phyloP scores from a whole-genome alignment of 2,113 vertebrate species.

The Percopsis transmontana region DNA sequence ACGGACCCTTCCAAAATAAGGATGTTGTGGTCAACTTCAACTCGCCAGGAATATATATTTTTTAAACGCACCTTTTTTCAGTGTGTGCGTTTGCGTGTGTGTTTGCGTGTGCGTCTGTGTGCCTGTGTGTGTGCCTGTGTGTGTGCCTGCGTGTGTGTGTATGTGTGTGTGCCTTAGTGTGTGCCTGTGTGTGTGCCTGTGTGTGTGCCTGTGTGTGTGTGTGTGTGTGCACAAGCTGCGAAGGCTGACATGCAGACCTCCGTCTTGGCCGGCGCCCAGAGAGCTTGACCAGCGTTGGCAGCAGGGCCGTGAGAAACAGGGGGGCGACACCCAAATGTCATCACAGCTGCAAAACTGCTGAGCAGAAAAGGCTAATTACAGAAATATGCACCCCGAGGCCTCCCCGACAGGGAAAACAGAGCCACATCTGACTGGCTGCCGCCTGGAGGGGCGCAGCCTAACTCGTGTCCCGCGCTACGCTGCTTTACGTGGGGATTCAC shows the following conservation, averaged over 20 bases:
- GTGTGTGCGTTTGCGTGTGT: constrained; percentile 17
- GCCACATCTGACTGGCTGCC: constrained; percentile 74
- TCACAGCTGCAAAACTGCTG: constrained; percentile 92
- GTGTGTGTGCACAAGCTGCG: constrained; percentile 75
- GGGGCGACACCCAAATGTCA: constrained; percentile 90
- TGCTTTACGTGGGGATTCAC: constrained; percentile 74
- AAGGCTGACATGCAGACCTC: constrained; percentile 79
- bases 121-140: too few species aligned
- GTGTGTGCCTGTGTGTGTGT: constrained; percentile 18
- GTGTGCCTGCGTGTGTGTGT: too few species aligned
- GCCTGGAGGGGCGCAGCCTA: constrained; percentile 55
- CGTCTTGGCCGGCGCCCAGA: constrained; percentile 81
- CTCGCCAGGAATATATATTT: constrained; percentile 66
- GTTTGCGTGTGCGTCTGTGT: too few species aligned
- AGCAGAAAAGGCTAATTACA: constrained; percentile 90
- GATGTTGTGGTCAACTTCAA: constrained; percentile 49
- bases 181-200: not conserved
- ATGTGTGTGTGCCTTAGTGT: not conserved
- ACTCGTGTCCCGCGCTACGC: constrained; percentile 70
- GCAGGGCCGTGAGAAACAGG: constrained; percentile 88
- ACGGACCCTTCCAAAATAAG: constrained; percentile 56
- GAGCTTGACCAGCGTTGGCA: constrained; percentile 80
- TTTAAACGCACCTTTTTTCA: constrained; percentile 70
- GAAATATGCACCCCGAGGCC: constrained; percentile 87
- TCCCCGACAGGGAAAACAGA: constrained; percentile 84